Conservation (phyloP, 2,888 invertebrate species). For the Drosophila imparisetae region DNA sequence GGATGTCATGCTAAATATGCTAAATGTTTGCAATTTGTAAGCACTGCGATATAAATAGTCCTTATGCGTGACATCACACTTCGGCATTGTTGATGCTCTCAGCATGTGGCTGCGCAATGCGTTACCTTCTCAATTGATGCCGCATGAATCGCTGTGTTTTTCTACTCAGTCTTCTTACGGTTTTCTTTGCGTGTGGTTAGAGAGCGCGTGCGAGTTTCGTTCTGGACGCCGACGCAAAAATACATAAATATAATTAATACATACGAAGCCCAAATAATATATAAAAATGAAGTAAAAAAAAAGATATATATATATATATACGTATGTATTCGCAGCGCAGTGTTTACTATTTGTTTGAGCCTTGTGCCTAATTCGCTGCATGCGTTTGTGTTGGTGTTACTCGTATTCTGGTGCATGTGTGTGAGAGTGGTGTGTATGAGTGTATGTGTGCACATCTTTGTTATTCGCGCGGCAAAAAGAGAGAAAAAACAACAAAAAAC, state of each 20-base stretch:
- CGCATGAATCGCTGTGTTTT: conserved; percentile 38
- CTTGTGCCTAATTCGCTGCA: conserved; percentile 53
- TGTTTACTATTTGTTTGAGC: conserved; percentile 49
- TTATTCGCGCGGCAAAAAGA: conserved; percentile 63
- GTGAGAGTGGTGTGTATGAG: conserved; percentile 17
- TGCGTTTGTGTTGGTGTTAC: conserved; percentile 44
- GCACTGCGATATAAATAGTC: too few species aligned
- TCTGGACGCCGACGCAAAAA: conserved; percentile 41
- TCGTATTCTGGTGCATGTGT: conserved; percentile 29
- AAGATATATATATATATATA: conserved; percentile 18
- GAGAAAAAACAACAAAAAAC: conserved; percentile 38
- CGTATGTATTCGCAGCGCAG: conserved; percentile 28
- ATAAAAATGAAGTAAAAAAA: conserved; percentile 46
- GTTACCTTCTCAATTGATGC: conserved; percentile 24
- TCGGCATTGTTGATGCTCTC: conserved; percentile 19
- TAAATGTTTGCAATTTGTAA: background rate
- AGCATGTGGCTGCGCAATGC: conserved; percentile 6
- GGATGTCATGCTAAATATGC: background rate
- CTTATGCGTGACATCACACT: conserved; percentile 13
- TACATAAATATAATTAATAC: conserved; percentile 24
- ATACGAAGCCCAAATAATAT: conserved; percentile 33
- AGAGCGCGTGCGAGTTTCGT: conserved; percentile 8
- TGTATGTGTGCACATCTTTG: conserved; percentile 37
- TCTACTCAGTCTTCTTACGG: conserved; percentile 52
- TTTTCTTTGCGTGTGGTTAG: conserved; percentile 50